Percentiles rank a stretch among this genome's conserved stretches.
These are phyloP conservation scores for Bombus impatiens DNA, from an alignment of 1,140 invertebrate genomes.

Conservation along the genomic window DNA sequence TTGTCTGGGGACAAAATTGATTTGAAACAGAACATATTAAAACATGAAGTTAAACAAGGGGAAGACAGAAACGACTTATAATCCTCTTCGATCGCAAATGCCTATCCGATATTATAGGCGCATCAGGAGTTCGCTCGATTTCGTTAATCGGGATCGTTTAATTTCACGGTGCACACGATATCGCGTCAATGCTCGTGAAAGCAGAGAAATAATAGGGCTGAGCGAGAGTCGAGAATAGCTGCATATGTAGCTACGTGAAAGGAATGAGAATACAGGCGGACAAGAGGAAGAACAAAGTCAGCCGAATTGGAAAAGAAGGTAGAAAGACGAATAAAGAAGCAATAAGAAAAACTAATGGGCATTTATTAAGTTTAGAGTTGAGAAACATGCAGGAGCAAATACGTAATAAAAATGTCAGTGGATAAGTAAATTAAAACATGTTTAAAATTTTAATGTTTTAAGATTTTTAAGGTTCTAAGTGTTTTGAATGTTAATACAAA, in stretches of 20 bases:
- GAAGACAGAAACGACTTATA: too few species aligned
- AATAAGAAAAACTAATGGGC: neutral
- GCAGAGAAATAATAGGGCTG: neutral
- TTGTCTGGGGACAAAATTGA: too few species aligned
- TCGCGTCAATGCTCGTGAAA: conserved; percentile 23
- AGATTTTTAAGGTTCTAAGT: too few species aligned
- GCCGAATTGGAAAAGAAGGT: neutral
- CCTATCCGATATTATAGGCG: conserved; percentile 9
- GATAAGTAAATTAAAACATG: too few species aligned
- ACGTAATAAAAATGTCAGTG: neutral
- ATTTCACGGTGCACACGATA: conserved; percentile 38
- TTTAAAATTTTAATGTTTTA: too few species aligned
- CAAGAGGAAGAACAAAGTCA: too few species aligned
- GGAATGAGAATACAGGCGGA: neutral
- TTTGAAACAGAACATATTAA: too few species aligned
- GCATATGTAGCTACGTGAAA: neutral
- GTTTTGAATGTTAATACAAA: neutral
- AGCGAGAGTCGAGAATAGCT: neutral
- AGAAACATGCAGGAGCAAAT: neutral
- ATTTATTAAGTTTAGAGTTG: too few species aligned
- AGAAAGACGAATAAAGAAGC: too few species aligned
- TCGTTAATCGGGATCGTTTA: conserved; percentile 58
- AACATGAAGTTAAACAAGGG: too few species aligned
- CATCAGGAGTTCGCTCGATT: conserved; percentile 18
- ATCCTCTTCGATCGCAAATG: neutral